Evolutionary conservation across 2,113 vertebrate species (phyloP).

Genomic region (Pipra filicauda): DNA sequence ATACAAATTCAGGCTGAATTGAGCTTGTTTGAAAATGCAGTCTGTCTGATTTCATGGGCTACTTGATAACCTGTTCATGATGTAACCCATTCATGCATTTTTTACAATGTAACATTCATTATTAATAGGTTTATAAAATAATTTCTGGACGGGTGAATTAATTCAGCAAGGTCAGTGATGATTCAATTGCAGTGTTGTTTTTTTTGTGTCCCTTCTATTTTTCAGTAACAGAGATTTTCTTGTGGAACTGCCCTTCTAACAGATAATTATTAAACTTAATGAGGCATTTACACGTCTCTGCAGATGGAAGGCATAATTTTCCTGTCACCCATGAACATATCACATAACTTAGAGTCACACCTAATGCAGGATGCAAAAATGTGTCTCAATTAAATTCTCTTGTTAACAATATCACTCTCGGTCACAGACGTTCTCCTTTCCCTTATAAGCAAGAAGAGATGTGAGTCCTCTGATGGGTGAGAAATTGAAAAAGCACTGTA

Average conservation of each 20-base stretch:
- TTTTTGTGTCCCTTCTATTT: neutral
- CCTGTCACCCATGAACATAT: constrained; percentile 5
- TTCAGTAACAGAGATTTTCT: neutral
- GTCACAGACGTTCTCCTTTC: neutral
- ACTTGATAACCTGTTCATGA: neutral
- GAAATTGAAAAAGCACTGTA: constrained; percentile 7
- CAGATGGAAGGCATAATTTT: constrained; percentile 45
- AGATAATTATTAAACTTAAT: constrained; percentile 46
- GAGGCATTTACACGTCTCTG: constrained; percentile 27
- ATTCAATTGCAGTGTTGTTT: neutral
- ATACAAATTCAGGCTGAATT: neutral
- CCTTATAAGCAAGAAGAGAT: neutral
- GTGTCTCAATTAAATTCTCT: constrained; percentile 46
- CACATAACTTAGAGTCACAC: constrained; percentile 3
- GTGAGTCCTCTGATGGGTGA: neutral
- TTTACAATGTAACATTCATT: neutral
- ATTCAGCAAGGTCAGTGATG: neutral
- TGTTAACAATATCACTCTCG: neutral
- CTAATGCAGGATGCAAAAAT: neutral
- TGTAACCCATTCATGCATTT: neutral
- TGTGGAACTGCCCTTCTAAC: neutral
- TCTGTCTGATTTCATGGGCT: neutral
- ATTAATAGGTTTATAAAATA: neutral
- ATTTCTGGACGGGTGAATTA: neutral
- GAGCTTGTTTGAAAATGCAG: neutral